Evolutionary conservation across 2,797 vertebrate genomes (phyloP), one percentile per base, ranked within the genome.

Genomic region (Valencia hispanica): DNA sequence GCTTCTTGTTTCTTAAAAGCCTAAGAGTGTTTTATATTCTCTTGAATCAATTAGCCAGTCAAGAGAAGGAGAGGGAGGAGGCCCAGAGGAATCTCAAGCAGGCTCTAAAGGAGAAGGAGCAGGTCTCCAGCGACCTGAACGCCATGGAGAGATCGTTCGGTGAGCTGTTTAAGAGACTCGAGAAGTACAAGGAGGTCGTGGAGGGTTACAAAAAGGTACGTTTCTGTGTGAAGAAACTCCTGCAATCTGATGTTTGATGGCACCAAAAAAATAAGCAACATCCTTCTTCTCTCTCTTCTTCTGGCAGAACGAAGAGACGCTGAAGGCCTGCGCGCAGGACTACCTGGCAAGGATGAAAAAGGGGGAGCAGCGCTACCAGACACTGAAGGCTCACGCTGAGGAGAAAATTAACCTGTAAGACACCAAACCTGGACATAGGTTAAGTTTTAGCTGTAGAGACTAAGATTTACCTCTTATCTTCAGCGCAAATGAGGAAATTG

Each of bases 301-400:
- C 9, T 74, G 10, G 7, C 59, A 99, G 98, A 99, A 99, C 39
- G 97, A 99, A 85, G 96, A 96, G 61, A 96, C 95, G 0, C 89
- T 99, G 81, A 99, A 98, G 92, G 95, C 95, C 63, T 97, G 96
- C 61, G 96, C 94, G 6, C 96, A 97, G 84, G 97, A 96, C 17
- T 97, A 96, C 75, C 81, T 97, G 68, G 89, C 72, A 3, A 93
- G 96, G 74, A 93, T 98, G 65, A 96, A 96, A 76, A 97, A 96
- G 80, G 97, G 97, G 57, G 96, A 96, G 84, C 96, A 96, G 90
- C 94, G 97, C 11, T 99, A 99, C 45, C 96, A 96, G 86, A 95
- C 96, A 0, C 95, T 99, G 0, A 99, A 99, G 92, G 94, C 96
- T 32, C 97, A 99, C 0, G 97, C 97, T 0, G 97, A 98, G 83